Evolutionary conservation across 2,888 invertebrate species (phyloP).

Genomic region (Drosophila leonis): DNA sequence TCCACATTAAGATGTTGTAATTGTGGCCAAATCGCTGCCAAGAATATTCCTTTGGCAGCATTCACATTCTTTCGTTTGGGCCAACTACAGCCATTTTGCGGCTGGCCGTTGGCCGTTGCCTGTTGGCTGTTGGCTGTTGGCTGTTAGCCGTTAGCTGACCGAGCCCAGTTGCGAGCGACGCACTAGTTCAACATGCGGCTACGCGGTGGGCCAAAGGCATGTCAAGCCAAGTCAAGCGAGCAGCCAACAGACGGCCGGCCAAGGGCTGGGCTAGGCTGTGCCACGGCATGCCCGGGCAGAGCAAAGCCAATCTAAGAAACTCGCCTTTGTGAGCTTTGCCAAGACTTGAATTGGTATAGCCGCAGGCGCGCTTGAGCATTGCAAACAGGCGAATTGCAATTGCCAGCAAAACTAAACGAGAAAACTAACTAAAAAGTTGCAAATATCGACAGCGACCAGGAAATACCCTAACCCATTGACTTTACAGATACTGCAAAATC

Average conservation of each 20-base stretch:
- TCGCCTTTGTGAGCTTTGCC: constrained; percentile 63
- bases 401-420: constrained; percentile 16
- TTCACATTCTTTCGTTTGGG: constrained; percentile 1
- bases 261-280: neutral
- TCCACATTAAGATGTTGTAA: constrained; percentile 69
- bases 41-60: constrained; percentile 53
- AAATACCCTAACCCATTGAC: constrained; percentile 9
- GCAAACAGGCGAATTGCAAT: constrained; percentile 39
- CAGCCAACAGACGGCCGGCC: constrained; percentile 17
- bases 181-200: constrained; percentile 59
- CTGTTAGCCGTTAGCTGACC: neutral
- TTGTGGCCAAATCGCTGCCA: constrained; percentile 73
- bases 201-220: constrained; percentile 72
- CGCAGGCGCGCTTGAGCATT: constrained; percentile 24
- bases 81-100: constrained; percentile 21
- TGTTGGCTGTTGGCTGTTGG: neutral
- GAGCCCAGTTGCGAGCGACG: constrained; percentile 12
- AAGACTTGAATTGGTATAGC: constrained; percentile 47
- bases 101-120: constrained; percentile 12
- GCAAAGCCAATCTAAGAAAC: constrained; percentile 59
- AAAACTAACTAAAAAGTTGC: constrained; percentile 8
- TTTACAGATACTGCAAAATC: too few relatives aligned
- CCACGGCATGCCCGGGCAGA: neutral
- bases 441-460: neutral
- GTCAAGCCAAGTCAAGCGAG: constrained; percentile 65